Conservation (phyloP, 1,140 invertebrate genomes). For the Cyclina sinensis region DNA sequence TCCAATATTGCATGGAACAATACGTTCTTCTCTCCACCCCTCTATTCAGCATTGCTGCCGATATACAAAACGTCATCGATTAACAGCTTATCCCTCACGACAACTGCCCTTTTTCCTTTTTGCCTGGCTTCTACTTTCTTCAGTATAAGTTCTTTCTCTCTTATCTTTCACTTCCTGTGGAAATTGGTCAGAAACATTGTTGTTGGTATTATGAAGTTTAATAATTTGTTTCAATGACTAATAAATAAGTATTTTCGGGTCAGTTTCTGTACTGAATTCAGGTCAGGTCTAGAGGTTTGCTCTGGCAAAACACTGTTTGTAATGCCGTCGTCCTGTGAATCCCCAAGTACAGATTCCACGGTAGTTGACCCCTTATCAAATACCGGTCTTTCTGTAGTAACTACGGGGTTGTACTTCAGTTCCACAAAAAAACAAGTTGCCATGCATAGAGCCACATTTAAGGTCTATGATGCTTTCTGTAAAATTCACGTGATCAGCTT, state of each 20-base stretch:
- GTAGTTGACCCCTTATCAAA: too few species aligned
- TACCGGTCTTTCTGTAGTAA: background rate
- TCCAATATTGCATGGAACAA: constrained; percentile 28
- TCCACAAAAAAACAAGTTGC: constrained; percentile 28
- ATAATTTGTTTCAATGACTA: background rate
- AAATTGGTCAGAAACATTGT: constrained; percentile 35
- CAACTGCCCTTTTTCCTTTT: background rate
- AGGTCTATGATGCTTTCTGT: constrained; percentile 7
- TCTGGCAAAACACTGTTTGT: background rate
- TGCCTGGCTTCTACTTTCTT: constrained; percentile 8
- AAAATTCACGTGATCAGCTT: background rate
- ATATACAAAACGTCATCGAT: background rate
- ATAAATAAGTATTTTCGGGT: background rate
- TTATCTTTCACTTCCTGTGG: constrained; percentile 42
- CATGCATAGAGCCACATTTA: constrained; percentile 30
- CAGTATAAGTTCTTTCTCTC: constrained; percentile 3
- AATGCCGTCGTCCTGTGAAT: too few species aligned
- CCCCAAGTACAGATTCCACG: background rate
- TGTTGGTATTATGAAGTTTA: background rate
- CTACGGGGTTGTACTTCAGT: background rate
- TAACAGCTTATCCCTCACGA: constrained; percentile 29
- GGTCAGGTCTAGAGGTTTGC: background rate
- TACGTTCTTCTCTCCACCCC: background rate
- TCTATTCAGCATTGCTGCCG: background rate
- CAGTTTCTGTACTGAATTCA: background rate